phyloP scores from a whole-genome alignment of 2,113 vertebrate genomes.

The Hyperopisus bebe region DNA sequence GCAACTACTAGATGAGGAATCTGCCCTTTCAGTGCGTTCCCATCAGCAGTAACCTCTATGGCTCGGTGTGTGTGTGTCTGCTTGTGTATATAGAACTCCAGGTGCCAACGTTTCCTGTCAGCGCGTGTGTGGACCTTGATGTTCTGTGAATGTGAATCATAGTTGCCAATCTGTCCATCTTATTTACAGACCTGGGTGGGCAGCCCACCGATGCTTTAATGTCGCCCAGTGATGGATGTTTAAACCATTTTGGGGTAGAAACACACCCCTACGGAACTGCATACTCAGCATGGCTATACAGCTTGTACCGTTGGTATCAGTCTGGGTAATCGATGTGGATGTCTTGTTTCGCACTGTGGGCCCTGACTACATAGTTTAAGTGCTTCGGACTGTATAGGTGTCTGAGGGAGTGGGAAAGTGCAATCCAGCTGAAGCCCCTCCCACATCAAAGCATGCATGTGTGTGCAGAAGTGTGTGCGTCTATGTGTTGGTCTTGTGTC shows the following conservation, averaged over 20 bases:
- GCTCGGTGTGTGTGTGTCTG: conserved; percentile 25
- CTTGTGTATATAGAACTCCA: conserved; percentile 14
- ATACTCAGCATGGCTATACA: neutral
- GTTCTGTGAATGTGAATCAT: neutral
- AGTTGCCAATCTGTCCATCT: neutral
- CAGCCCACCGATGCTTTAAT: neutral
- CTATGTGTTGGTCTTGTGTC: neutral
- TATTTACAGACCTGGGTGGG: neutral
- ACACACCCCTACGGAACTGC: neutral
- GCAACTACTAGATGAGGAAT: neutral
- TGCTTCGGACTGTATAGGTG: neutral
- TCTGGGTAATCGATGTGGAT: neutral
- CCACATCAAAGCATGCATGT: neutral
- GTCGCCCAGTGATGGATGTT: neutral
- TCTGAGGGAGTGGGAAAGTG: neutral
- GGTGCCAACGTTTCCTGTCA: neutral
- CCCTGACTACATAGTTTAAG: neutral
- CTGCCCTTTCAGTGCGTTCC: neutral
- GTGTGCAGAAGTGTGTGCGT: neutral
- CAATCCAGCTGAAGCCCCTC: neutral
- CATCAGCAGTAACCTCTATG: neutral
- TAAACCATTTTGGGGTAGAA: neutral
- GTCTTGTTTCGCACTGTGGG: neutral
- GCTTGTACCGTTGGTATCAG: neutral
- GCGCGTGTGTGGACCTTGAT: neutral